A percentile compares a stretch with the other conserved stretches of the same genome.
phyloP scores from a whole-genome alignment of 2,797 vertebrate genomes.

The Mallotus villosus region DNA sequence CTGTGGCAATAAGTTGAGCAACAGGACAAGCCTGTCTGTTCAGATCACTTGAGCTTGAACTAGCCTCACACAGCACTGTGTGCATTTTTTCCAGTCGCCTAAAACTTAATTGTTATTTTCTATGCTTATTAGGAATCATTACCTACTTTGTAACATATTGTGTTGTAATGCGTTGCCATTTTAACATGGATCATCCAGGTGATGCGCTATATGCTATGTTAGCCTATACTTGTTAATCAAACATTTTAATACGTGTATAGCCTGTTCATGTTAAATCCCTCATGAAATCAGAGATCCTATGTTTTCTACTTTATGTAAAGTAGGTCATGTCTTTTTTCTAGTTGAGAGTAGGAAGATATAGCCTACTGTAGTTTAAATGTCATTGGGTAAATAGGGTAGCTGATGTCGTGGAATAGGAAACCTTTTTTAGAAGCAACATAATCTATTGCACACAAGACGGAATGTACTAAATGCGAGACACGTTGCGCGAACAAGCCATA shows the following conservation, averaged over 20 bases:
- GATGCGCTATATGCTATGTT: too few species aligned
- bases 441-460: constrained; percentile 67
- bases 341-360: constrained; percentile 7
- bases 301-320: not conserved
- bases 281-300: not conserved
- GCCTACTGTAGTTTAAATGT: not conserved
- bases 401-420: constrained; percentile 64
- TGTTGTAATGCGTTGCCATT: too few species aligned
- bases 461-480: constrained; percentile 51
- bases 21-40: constrained; percentile 31
- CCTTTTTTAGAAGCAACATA: constrained; percentile 62
- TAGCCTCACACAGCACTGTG: constrained; percentile 18
- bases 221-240: too few species aligned
- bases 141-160: too few species aligned
- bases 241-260: not conserved
- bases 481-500: not conserved
- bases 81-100: not conserved
- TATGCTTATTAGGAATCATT: too few species aligned
- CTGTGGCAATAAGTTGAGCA: constrained; percentile 30
- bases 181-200: too few species aligned
- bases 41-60: not conserved
- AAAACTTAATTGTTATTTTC: too few species aligned
- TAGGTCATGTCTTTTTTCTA: not conserved
- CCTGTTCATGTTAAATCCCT: not conserved
- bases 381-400: constrained; percentile 44